Evolutionary conservation across 2,888 invertebrate species (phyloP), one percentile per base, ranked within the genome.

Genomic region (Pediacus dermestoides): DNA sequence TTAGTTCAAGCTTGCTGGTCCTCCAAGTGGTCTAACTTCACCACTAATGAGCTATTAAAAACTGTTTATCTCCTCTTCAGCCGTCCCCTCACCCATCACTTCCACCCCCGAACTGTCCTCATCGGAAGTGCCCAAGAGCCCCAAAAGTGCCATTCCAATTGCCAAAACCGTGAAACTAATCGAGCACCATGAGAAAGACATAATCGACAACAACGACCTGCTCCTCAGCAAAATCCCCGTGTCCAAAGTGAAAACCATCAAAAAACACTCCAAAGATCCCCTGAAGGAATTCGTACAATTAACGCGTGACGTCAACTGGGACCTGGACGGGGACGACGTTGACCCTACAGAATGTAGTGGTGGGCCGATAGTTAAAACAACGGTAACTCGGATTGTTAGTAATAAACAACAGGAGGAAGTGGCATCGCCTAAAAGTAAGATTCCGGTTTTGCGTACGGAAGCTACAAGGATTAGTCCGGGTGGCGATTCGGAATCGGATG

Each of bases 191-290:
- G 16, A 58, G 39, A 54, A 54, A 34, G 60, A 61, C 27, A 50
- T 60, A 13, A 60, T 63, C 30, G 37, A 50, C 32, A 43, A 55
- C 39, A 16, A 66, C 10, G 54, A 53, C 18, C 67, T 67, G 26
- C 49, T 67, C 8, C 48, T 67, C 25, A 68, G 67, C 37, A 67
- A 65, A 55, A 70, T 70, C 37, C 69, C 70, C 1, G 60, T 70
- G 10, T 60, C 65, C 10, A 71, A 71, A 62, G 60, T 71, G 1
- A 71, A 71, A 60, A 72, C 72, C 1, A 71, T 72, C 12, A 72
- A 71, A 48, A 72, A 72, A 56, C 72, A 72, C 53, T 71, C 72
- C 1, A 72, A 72, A 53, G 69, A 70, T 53, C 70, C 70, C 1
- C 39, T 70, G 13, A 70, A 70, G 52, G 70, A 70, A 41, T 70